These are phyloP conservation scores for Colaptes auratus DNA, from an alignment of 2,113 vertebrate species.

Conservation along the genomic window DNA sequence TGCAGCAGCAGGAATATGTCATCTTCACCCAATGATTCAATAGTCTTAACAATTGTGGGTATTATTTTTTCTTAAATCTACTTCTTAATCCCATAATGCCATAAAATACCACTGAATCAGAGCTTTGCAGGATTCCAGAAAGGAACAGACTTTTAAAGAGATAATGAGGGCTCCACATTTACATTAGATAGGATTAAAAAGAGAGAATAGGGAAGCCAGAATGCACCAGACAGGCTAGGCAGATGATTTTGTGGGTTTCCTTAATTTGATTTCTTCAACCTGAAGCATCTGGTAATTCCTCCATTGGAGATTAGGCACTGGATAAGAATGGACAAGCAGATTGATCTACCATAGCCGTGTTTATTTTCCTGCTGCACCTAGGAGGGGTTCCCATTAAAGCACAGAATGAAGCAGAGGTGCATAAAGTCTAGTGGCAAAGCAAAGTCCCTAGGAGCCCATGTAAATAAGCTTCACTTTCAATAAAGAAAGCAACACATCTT, in stretches of 20 bases:
- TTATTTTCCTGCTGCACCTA: background rate
- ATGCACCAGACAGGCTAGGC: background rate
- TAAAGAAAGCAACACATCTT: background rate
- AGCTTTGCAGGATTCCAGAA: constrained; percentile 50
- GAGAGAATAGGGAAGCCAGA: background rate
- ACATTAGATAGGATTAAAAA: background rate
- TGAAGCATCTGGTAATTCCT: constrained; percentile 47
- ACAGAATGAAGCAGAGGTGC: background rate
- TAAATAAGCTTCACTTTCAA: background rate
- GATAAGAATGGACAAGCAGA: constrained; percentile 1
- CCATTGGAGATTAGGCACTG: background rate
- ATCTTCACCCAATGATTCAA: constrained; percentile 34
- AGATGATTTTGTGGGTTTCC: constrained; percentile 51
- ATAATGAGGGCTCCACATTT: constrained; percentile 45
- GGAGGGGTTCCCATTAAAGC: constrained; percentile 5
- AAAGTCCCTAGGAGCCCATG: background rate
- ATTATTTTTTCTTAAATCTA: constrained; percentile 63
- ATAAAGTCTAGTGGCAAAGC: background rate
- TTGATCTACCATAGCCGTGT: constrained; percentile 6
- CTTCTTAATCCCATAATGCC: constrained; percentile 61
- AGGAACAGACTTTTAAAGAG: constrained; percentile 47
- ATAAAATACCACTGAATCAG: constrained; percentile 41
- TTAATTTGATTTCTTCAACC: constrained; percentile 50
- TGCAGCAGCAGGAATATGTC: constrained; percentile 26
- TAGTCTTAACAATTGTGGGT: constrained; percentile 8